These are phyloP conservation scores for Bombus waltoni DNA, from an alignment of 1,140 invertebrate species.

Conservation along the genomic window DNA sequence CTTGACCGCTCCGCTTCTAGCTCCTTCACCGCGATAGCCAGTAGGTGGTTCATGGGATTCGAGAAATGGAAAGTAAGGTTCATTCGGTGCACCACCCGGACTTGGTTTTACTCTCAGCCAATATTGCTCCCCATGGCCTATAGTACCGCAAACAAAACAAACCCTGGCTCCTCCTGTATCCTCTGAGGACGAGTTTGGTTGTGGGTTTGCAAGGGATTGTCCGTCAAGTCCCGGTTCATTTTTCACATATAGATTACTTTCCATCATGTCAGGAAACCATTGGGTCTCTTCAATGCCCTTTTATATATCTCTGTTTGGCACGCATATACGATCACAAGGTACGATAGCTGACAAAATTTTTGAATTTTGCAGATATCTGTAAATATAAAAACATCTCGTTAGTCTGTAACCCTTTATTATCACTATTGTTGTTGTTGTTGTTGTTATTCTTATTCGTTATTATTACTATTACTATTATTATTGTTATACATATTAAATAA, in stretches of 20 bases:
- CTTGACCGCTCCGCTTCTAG: conserved; percentile 83
- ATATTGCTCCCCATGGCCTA: conserved; percentile 87
- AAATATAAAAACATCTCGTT: conserved; percentile 42
- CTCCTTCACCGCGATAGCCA: conserved; percentile 84
- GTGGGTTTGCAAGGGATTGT: conserved; percentile 72
- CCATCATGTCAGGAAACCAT: conserved; percentile 82
- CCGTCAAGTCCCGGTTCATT: conserved; percentile 80
- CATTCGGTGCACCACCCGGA: conserved; percentile 82
- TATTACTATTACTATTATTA: too few relatives aligned
- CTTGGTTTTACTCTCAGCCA: conserved; percentile 87
- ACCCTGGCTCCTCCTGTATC: conserved; percentile 76
- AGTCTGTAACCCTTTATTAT: background rate
- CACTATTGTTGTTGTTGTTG: background rate
- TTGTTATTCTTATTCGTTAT: too few relatives aligned
- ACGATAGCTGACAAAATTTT: conserved; percentile 46
- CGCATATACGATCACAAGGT: conserved; percentile 65
- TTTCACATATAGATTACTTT: conserved; percentile 81
- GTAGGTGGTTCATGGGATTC: conserved; percentile 92
- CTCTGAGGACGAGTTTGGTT: conserved; percentile 64
- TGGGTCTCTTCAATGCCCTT: conserved; percentile 64
- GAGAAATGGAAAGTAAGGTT: conserved; percentile 95
- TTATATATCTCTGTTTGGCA: conserved; percentile 65
- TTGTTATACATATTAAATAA: background rate
- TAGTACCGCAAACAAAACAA: conserved; percentile 94
- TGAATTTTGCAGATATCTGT: conserved; percentile 63